Evolutionary conservation across 2,888 invertebrate species (phyloP), one percentile per base, ranked within the genome.

Genomic region (Cancer borealis): DNA sequence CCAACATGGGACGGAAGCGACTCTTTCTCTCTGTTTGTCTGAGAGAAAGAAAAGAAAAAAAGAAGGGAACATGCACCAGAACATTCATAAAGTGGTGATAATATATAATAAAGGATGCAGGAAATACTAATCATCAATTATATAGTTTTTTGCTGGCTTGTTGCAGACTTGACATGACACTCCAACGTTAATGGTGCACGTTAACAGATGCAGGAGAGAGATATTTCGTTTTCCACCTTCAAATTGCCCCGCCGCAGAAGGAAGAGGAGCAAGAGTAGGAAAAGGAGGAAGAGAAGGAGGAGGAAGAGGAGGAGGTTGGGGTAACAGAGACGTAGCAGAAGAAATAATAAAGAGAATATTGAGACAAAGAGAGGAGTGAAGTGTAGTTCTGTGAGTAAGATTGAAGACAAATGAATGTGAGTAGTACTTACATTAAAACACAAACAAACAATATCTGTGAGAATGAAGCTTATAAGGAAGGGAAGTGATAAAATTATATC

Each of bases 121-220:
- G 79, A 79, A 79, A 79, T 79, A 79, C 79, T 79, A 30, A 79
- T 79, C 79, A 79, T 79, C 79, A 79, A 79, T 79, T 79, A 79
- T 79, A 79, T 30, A 30, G 4, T 79, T 79, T 79, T 79, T 79
- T 79, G 79, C 12, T 30, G 30, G 30, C 79, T 79, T 26, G 79
- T 79, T 79, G 79, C 30, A 79, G 79, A 79, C 79, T 79, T 79
- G 79, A 79, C 79, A 79, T 79, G 79, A 79, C 79, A 79, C 79
- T 79, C 30, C 79, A 79, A 30, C 79, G 30, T 79, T 79, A 79
- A 79, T 79, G 79, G 79, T 14, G 30, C 79, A 30, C 30, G 79
- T 79, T 26, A 79, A 30, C 30, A 79, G 79, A 79, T 79, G 79
- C 79, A 30, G 79, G 79, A 79, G 79, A 21, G 79, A 79, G 79